phyloP scores from a whole-genome alignment of 2,797 vertebrate species.

The Hemibagrus guttatus region DNA sequence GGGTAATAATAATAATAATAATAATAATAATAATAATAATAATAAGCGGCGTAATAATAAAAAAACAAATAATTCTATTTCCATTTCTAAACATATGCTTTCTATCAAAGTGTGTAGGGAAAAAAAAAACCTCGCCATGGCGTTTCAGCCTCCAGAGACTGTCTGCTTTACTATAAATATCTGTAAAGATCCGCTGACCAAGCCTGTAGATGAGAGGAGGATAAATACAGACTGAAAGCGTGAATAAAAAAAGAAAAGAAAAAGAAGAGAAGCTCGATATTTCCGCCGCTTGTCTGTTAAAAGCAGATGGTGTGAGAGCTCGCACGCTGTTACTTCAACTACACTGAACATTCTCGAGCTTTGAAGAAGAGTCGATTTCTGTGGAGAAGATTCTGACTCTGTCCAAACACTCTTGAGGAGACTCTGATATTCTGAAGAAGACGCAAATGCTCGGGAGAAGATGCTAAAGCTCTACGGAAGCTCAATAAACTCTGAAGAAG shows the following conservation, averaged over 20 bases:
- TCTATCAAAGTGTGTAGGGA: too few species aligned
- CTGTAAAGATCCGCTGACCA: neutral
- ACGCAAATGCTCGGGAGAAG: neutral
- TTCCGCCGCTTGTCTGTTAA: constrained; percentile 19
- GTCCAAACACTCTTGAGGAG: too few species aligned
- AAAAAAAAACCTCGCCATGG: too few species aligned
- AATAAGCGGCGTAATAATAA: neutral
- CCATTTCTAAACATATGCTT: neutral
- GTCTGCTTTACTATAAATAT: neutral
- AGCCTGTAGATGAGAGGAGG: constrained; percentile 12
- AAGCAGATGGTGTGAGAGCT: neutral
- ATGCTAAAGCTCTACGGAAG: neutral
- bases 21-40: constrained; percentile 15
- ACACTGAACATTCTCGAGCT: neutral
- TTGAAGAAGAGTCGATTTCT: neutral
- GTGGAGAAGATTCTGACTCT: neutral
- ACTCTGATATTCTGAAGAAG: neutral
- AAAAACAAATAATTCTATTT: neutral
- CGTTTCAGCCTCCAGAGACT: neutral
- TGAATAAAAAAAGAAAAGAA: constrained; percentile 2
- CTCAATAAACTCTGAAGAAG: neutral
- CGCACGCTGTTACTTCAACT: neutral
- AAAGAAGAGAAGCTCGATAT: constrained; percentile 28
- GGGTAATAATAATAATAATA: neutral
- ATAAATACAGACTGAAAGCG: constrained; percentile 17